Base-by-base conservation (phyloP, 2,888 invertebrate species). In the Dysmachus trigonus region DNA sequence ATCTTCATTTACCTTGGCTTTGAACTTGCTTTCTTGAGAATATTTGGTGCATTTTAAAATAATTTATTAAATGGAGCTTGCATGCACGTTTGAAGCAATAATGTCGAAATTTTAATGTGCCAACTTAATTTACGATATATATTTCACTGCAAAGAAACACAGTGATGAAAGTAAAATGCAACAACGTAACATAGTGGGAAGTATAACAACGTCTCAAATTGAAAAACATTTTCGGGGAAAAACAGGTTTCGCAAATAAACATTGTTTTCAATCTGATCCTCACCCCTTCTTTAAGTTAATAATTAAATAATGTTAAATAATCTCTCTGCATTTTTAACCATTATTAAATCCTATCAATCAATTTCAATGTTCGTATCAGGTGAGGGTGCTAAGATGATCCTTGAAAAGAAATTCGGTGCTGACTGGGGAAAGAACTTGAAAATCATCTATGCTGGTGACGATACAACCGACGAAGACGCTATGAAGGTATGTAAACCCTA, bases 391-490 rank as follows among this genome's bases (percentile, higher is more conserved):
- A 95, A 96, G 90, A 95, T 96, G 91, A 96, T 96, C 89, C 92
- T 96, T 87, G 93, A 96, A 87, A 95, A 95, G 33, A 95, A 95
- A 27, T 96, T 96, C 90, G 95, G 95, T 22, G 94, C 95, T n/a
- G 95, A 96, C 89, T 96, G 96, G 96, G 94, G 94, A 89, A 95
- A 95, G 90, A 93, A 95, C 87, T 94, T 95, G 88, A 93, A 95
- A 89, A 95, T 97, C 89, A 96, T 97, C 89, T 97, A 97, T 90
- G 97, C 95, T 79, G 97, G 97, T 87, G 97, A 97, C 91, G 97
- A 97, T 91, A 95, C 94, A 88, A 97, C 97, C 7, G 97, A 97
- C 91, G 97, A 97, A 93, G 97, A 97, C 91, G 97, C 97, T 77
- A 97, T 97, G 95, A 94, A 95, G 94, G 96, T 97, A 90, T 88